Percentiles rank a stretch among this genome's conserved stretches.
Evolutionary conservation across 64 coral and sea anemone genomes (phyloP).

Genomic region (Montipora efflorescens): DNA sequence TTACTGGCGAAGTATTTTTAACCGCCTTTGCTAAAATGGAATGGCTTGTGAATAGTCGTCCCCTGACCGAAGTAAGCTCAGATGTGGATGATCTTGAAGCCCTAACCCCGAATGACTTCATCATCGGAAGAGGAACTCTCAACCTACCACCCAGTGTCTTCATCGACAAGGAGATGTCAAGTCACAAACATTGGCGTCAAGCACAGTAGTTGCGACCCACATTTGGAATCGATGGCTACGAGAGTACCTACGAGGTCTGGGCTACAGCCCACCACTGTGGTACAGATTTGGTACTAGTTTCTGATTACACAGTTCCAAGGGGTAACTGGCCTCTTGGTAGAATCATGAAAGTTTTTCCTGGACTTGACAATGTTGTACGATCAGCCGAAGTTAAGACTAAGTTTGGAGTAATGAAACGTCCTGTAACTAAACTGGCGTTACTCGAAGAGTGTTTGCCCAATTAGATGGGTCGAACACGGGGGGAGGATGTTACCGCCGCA

Average conservation of each 20-base stretch:
- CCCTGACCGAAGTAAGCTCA: slow-evolving; percentile 20
- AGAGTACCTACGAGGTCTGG: slow-evolving; percentile 15
- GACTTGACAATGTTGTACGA: slow-evolving; percentile 22
- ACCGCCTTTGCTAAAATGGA: slow-evolving; percentile 37
- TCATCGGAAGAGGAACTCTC: slow-evolving; percentile 4
- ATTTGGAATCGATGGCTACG: slow-evolving; percentile 27
- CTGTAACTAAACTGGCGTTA: no score
- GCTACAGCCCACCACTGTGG: background rate
- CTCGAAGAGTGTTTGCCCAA: background rate
- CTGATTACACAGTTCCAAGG: background rate
- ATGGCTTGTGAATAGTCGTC: slow-evolving; percentile 37
- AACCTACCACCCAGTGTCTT: slow-evolving; percentile 1
- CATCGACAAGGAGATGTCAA: slow-evolving; percentile 42
- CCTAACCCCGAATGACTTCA: slow-evolving; percentile 55
- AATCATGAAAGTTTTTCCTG: slow-evolving; percentile 33
- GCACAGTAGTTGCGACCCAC: background rate
- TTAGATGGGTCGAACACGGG: background rate
- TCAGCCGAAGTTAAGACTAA: slow-evolving; percentile 15
- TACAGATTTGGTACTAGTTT: slow-evolving; percentile 25
- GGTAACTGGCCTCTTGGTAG: slow-evolving; percentile 3
- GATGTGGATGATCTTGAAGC: slow-evolving; percentile 40
- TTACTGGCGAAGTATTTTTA: slow-evolving; percentile 20
- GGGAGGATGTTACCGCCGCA: slow-evolving; percentile 3
- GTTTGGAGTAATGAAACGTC: slow-evolving; percentile 8
- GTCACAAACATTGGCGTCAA: no score